Evolutionary conservation across 2,113 vertebrate species (phyloP), one percentile per base, ranked within the genome.

Genomic region (Stercorarius parasiticus): DNA sequence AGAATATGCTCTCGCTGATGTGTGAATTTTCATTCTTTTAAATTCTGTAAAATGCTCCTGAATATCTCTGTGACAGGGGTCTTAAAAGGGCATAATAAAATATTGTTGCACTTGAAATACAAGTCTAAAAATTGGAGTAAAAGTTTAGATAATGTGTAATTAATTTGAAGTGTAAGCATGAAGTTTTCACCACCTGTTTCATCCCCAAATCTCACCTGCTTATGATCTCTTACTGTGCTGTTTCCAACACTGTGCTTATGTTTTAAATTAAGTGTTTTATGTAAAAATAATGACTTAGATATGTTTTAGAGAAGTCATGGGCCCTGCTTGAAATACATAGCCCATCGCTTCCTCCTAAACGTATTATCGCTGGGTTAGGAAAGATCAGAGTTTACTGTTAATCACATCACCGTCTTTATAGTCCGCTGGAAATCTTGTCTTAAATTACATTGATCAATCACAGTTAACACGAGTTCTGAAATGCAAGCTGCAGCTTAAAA

Each of bases 381-480:
- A 77, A 45, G 79, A 92, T 90, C 90, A 92, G 90, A 77, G 82
- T 83, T 90, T 62, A 58, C 74, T 81, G 76, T 82, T 88, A 93
- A 94, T 96, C 85, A 93, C 79, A 77, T 86, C 82, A 4, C 74
- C 3, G 0, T 80, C 95, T 88, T 93, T 80, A 71, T 56, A 93
- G 91, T 22, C 72, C 32, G 50, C 45, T 90, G 82, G 92, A 96
- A 96, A 93, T 94, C 71, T 93, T 81, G 86, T 32, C 92, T 73
- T 82, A 82, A 96, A 95, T 94, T 93, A 83, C 55, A 6, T 94
- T 95, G 95, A 95, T 97, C 94, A 95, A 92, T 96, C 94, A 94
- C 86, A 47, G 88, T 93, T 94, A 96, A 95, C 92, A 78, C 1
- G 14, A 88, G 76, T 78, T 93, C 79, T 90, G 92, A 96, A 96